Evolutionary conservation across 2,113 vertebrate genomes (phyloP), one percentile per base, ranked within the genome.

Genomic region (Octodon degus): DNA sequence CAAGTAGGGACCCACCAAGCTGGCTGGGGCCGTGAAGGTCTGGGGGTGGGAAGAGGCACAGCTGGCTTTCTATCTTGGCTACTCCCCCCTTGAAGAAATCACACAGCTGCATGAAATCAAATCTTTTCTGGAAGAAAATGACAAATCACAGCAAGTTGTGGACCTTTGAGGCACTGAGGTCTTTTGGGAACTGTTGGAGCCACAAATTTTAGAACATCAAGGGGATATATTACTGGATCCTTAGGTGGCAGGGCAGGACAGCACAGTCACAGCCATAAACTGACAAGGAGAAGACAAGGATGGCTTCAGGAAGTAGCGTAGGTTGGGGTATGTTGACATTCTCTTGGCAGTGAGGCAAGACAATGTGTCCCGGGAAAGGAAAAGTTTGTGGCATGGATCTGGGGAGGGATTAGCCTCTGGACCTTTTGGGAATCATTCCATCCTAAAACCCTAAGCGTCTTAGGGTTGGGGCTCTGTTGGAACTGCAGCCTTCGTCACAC

Each of bases 51-150:
- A 8, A 1, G 22, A n/a, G 74, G 2, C 53, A 58, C 7, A 7
- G 37, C 24, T 92, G 4, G 8, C n/a, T 43, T 17, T 4, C 37
- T 7, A 6, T 55, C 34, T 82, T 55, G 5, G 47, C 11, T 24
- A 1, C 34, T 70, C 3, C 58, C 93, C 1, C 60, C 68, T 40
- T 8, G 13, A 13, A 16, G 70, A 70, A 63, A 30, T 53, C 24
- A 72, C 17, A 13, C 22, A n/a, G 74, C 17, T 63, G 60, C 10
- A 53, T 86, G 53, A 20, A 87, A 50, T 86, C 53, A 67, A 65
- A 88, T 91, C 30, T 91, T 19, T 79, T 77, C 67, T 53, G 94
- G 19, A 25, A 89, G 25, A 76, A 95, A 63, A 85, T 80, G 94
- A 63, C 53, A 55, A 8, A 20, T 82, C 19, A 50, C 65, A 65